Conservation (phyloP, 2,888 invertebrate species). For the Aricia artaxerxes region DNA sequence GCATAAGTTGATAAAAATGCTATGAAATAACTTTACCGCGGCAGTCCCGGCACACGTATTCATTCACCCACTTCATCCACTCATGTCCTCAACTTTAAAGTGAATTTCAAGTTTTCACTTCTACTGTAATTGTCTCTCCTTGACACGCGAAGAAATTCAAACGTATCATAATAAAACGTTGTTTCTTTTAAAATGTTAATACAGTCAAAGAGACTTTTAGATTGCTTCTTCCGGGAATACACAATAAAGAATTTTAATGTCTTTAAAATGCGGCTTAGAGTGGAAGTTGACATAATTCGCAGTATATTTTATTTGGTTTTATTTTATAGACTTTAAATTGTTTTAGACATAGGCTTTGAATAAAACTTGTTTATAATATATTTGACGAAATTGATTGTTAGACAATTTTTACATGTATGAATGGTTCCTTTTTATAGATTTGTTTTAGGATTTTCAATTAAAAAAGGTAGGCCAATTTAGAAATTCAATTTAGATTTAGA, state of each 20-base stretch:
- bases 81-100: background rate
- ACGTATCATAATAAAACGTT: background rate
- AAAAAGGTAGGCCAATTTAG: too few species aligned
- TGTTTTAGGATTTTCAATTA: too few species aligned
- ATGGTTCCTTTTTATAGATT: too few species aligned
- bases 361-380: too few species aligned
- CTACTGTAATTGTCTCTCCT: background rate
- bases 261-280: background rate
- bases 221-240: constrained; percentile 13
- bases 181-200: constrained; percentile 10
- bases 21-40: too few species aligned
- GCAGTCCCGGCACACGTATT: too few species aligned
- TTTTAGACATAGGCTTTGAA: too few species aligned
- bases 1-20: too few species aligned
- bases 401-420: too few species aligned
- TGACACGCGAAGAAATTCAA: constrained; percentile 13
- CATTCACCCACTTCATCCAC: too few species aligned
- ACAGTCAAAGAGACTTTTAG: constrained; percentile 31
- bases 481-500: too few species aligned
- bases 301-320: background rate
- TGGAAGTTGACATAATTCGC: background rate
- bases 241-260: background rate
- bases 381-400: too few species aligned
- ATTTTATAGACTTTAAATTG: background rate
- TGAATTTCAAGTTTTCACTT: constrained; percentile 17